Evolutionary conservation across 1,140 invertebrate species (phyloP).

Genomic region (Ceratina australensis): DNA sequence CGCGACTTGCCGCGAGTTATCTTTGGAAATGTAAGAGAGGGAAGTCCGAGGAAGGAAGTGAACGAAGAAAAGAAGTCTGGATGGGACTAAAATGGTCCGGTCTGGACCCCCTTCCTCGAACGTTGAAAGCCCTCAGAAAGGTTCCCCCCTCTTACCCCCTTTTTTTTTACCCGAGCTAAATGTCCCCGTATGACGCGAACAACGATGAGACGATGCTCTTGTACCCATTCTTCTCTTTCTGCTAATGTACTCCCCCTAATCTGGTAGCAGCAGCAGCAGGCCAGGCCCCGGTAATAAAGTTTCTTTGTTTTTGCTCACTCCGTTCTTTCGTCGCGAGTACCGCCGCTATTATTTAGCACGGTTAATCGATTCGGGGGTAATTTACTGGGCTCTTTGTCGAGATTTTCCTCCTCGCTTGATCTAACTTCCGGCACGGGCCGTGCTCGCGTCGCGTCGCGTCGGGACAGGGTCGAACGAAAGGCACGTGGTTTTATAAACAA

Average conservation of each 20-base stretch:
- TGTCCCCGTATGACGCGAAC: constrained; percentile 28
- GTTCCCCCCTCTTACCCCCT: background rate
- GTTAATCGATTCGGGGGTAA: constrained; percentile 18
- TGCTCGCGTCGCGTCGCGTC: background rate
- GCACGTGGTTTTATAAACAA: constrained; percentile 54
- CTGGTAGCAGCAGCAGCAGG: constrained; percentile 23
- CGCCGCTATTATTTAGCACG: constrained; percentile 13
- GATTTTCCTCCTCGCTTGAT: too few species aligned
- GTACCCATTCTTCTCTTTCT: constrained; percentile 31
- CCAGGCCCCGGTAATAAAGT: constrained; percentile 63
- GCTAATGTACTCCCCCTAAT: constrained; percentile 30
- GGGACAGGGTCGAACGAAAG: background rate
- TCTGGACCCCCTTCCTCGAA: background rate
- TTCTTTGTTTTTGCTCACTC: constrained; percentile 66
- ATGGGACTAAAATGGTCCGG: background rate
- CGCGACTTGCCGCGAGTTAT: too few species aligned
- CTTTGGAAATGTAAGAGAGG: too few species aligned
- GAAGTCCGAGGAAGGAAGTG: too few species aligned
- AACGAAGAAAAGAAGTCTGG: background rate
- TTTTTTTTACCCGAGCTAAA: constrained; percentile 38
- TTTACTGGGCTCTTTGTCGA: background rate
- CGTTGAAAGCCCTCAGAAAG: constrained; percentile 38
- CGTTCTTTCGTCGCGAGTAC: constrained; percentile 18
- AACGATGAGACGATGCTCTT: constrained; percentile 46
- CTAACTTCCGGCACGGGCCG: background rate